These are phyloP conservation scores for Crotalus tigris DNA, from an alignment of 2,113 vertebrate genomes.

Conservation along the genomic window DNA sequence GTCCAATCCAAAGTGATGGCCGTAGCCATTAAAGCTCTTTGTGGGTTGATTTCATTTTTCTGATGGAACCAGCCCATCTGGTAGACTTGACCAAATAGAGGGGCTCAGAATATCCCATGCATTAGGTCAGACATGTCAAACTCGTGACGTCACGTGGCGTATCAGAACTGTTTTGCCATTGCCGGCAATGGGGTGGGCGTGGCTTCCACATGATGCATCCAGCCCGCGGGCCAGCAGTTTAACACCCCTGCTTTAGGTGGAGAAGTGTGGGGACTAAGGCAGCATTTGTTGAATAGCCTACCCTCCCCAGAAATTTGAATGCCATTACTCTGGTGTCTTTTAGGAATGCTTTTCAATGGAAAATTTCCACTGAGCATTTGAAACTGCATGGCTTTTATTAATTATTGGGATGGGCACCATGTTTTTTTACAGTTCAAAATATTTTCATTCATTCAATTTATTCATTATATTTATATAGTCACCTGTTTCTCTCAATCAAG, in stretches of 20 bases:
- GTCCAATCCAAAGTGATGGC: not conserved
- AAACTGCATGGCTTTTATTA: not conserved
- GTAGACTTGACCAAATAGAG: not conserved
- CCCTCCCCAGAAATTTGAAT: not conserved
- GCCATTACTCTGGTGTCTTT: not conserved
- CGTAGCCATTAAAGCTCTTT: not conserved
- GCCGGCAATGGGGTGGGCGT: too few species aligned
- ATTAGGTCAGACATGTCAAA: not conserved
- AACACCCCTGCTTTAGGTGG: not conserved
- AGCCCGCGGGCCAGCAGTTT: too few species aligned
- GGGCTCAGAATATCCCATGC: not conserved
- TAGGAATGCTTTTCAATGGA: not conserved
- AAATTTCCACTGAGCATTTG: not conserved
- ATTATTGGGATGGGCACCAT: not conserved
- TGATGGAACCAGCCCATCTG: not conserved
- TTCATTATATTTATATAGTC: not conserved
- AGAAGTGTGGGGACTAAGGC: not conserved
- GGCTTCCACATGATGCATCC: too few species aligned
- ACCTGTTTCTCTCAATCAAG: not conserved
- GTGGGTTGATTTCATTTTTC: not conserved
- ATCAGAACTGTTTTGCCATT: too few species aligned
- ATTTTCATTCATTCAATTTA: not conserved
- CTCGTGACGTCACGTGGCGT: too few species aligned
- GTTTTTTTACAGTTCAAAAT: not conserved
- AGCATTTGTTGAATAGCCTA: not conserved